A percentile compares a stretch with the other conserved stretches of the same genome.
Evolutionary conservation across 2,113 vertebrate species (phyloP).

Genomic region (Mastomys coucha): DNA sequence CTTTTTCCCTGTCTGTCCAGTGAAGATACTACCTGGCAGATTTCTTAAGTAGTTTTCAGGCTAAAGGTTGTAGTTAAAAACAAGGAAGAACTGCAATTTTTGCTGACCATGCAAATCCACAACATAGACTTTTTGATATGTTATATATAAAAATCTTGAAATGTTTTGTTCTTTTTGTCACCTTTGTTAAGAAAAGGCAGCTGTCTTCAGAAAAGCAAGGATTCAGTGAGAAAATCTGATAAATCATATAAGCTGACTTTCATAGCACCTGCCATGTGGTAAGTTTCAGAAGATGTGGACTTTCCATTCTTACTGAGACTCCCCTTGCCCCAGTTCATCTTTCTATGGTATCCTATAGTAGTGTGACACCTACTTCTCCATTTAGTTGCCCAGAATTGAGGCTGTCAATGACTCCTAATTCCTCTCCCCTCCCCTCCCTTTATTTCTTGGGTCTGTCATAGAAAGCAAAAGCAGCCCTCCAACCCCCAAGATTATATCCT

Average conservation of each 20-base stretch:
- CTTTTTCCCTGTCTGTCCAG: background rate
- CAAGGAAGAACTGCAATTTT: background rate
- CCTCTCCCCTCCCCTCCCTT: too few species aligned
- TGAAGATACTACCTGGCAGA: background rate
- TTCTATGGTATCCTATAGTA: background rate
- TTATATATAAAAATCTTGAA: background rate
- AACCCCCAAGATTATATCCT: background rate
- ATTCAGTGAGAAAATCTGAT: background rate
- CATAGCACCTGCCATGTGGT: background rate
- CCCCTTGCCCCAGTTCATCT: too few species aligned
- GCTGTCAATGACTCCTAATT: background rate
- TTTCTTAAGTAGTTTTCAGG: background rate
- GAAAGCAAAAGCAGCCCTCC: background rate
- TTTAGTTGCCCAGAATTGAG: background rate
- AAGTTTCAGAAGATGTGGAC: background rate
- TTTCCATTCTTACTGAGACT: too few species aligned
- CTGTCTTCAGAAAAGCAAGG: background rate
- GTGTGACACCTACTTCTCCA: background rate
- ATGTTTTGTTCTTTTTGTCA: background rate
- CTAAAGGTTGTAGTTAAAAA: slow-evolving; percentile 29
- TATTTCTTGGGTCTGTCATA: background rate
- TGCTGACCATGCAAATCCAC: background rate
- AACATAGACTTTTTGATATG: slow-evolving; percentile 36
- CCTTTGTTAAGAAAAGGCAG: slow-evolving; percentile 6
- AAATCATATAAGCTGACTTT: background rate